phyloP scores from a whole-genome alignment of 37 sponge, comb jelly and placozoan genomes.

The Axinella damicornis region DNA sequence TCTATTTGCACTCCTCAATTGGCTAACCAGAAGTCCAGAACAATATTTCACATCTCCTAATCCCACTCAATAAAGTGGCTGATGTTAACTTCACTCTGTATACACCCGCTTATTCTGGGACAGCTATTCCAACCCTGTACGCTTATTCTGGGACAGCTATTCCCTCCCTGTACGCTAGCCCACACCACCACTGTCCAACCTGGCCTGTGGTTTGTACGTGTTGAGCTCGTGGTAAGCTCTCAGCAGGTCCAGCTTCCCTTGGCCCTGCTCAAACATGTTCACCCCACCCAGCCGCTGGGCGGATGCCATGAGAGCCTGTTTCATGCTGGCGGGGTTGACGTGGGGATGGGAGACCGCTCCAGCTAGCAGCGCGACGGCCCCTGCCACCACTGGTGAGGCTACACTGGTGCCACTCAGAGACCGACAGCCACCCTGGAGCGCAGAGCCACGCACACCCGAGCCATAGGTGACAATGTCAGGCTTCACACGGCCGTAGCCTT shows the following conservation, averaged over 20 bases:
- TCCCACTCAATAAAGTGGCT: too few species aligned
- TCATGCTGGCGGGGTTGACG: slow-evolving; percentile 98
- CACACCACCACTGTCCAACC: slow-evolving; percentile 6
- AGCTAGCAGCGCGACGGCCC: slow-evolving; percentile 90
- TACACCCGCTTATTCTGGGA: too few species aligned
- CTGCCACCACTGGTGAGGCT: slow-evolving; percentile 98
- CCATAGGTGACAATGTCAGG: slow-evolving; percentile 99
- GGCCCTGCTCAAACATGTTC: slow-evolving; percentile 99
- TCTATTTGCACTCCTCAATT: too few species aligned
- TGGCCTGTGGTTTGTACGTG: slow-evolving; percentile 87
- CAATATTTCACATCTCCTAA: too few species aligned
- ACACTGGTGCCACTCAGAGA: slow-evolving; percentile 99
- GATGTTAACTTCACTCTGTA: too few species aligned
- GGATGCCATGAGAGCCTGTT: slow-evolving; percentile 95
- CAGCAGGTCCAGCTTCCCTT: slow-evolving; percentile 92
- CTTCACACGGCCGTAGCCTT: slow-evolving; percentile 97
- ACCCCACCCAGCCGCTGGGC: slow-evolving; percentile 83
- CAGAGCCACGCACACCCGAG: slow-evolving; percentile 95
- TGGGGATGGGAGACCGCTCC: slow-evolving; percentile 72
- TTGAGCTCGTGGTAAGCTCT: slow-evolving; percentile 87
- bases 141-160: too few species aligned
- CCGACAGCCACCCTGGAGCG: slow-evolving; percentile 85
- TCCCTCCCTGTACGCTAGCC: too few species aligned
- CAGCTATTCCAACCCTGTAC: too few species aligned
- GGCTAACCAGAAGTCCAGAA: too few species aligned